phyloP scores from a whole-genome alignment of 1,140 invertebrate species.

The Procambarus virginalis region DNA sequence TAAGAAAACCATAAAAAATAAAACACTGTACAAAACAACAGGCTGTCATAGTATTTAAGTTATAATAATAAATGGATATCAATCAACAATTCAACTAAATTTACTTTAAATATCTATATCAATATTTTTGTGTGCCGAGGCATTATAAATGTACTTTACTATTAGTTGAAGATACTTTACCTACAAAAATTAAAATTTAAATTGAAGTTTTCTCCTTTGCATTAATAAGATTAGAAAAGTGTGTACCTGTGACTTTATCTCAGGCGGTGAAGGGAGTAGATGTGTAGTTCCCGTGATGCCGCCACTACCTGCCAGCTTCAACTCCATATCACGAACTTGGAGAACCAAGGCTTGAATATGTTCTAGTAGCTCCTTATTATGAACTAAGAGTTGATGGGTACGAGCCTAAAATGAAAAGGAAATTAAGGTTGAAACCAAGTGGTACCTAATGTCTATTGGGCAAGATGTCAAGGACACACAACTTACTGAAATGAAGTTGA shows the following conservation, averaged over 20 bases:
- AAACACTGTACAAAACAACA: neutral
- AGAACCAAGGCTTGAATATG: constrained; percentile 91
- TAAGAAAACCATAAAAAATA: neutral
- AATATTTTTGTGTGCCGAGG: too few species aligned
- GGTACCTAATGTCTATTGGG: too few species aligned
- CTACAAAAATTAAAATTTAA: too few species aligned
- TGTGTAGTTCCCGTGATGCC: constrained; percentile 39
- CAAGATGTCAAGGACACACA: too few species aligned
- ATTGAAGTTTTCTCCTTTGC: too few species aligned
- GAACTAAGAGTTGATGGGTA: constrained; percentile 93
- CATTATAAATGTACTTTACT: too few species aligned
- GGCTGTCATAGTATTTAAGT: neutral
- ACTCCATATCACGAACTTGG: constrained; percentile 88
- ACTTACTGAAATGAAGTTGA: too few species aligned
- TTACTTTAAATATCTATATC: too few species aligned
- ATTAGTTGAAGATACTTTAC: too few species aligned
- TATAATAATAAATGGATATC: neutral
- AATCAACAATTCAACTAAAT: neutral
- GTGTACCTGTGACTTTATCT: constrained; percentile 58
- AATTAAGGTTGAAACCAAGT: too few species aligned
- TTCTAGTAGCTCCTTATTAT: constrained; percentile 95
- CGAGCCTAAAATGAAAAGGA: constrained; percentile 80
- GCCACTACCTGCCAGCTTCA: constrained; percentile 71
- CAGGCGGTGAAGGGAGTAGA: constrained; percentile 53
- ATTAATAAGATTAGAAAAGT: too few species aligned